Evolutionary conservation across 2,113 vertebrate species (phyloP).

Genomic region (Amphilophus citrinellus): DNA sequence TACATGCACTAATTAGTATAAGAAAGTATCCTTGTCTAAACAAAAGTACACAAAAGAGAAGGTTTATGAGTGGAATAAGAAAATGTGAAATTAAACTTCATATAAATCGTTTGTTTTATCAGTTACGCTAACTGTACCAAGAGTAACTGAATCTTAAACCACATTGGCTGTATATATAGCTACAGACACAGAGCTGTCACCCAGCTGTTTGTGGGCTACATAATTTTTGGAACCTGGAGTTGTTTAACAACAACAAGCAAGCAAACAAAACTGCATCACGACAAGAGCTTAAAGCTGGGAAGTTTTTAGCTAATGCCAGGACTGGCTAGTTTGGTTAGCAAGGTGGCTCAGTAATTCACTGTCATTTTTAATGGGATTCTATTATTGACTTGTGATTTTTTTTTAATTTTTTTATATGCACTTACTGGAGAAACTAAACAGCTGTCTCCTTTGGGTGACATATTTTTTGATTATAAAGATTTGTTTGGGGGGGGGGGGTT

Average conservation of each 20-base stretch:
- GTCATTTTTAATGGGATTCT: neutral
- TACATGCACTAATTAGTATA: constrained; percentile 32
- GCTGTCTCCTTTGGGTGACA: neutral
- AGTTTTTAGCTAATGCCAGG: neutral
- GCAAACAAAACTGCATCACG: neutral
- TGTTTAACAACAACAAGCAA: neutral
- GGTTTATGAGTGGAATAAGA: neutral
- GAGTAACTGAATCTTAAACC: neutral
- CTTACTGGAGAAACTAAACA: neutral
- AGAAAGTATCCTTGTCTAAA: neutral
- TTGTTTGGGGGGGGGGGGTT: neutral
- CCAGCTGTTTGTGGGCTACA: neutral
- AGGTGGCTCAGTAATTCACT: neutral
- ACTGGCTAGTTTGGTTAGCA: neutral
- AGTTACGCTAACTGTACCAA: neutral
- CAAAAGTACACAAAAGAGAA: neutral
- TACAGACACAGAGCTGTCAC: neutral
- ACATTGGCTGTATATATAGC: neutral
- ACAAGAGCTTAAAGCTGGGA: neutral
- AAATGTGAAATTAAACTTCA: neutral
- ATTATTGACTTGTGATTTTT: neutral
- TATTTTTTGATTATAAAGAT: neutral
- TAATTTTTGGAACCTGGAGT: accelerated
- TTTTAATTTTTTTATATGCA: neutral
- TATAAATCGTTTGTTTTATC: neutral